These are phyloP conservation scores for Ormyrus thymus DNA, from an alignment of 2,888 invertebrate species.

Conservation along the genomic window DNA sequence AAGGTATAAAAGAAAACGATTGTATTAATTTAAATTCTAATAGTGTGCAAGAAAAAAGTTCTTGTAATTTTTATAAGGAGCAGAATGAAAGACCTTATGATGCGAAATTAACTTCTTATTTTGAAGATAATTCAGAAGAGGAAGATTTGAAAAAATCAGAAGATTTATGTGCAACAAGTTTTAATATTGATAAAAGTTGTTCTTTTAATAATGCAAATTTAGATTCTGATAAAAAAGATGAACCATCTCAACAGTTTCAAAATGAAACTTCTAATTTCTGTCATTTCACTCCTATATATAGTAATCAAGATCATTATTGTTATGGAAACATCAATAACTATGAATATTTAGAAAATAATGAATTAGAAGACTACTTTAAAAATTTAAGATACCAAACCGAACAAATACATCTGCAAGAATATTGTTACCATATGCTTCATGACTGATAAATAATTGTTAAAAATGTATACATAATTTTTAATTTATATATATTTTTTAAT, in stretches of 20 bases:
- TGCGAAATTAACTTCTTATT: not conserved
- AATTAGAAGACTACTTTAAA: slow-evolving; percentile 64
- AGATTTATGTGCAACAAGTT: too few species aligned
- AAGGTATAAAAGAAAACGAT: too few species aligned
- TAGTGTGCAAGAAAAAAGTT: slow-evolving; percentile 8
- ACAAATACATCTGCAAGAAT: slow-evolving; percentile 65
- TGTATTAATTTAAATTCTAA: slow-evolving; percentile 15
- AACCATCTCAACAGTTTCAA: not conserved
- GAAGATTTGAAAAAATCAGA: not conserved
- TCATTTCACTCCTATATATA: not conserved
- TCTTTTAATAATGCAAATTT: not conserved
- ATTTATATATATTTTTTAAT: slow-evolving; percentile 34
- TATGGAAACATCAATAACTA: slow-evolving; percentile 37
- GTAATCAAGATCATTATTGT: slow-evolving; percentile 24
- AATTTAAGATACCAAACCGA: slow-evolving; percentile 65
- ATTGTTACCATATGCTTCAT: slow-evolving; percentile 62
- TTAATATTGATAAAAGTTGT: too few species aligned
- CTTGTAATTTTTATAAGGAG: not conserved
- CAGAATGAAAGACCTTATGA: not conserved
- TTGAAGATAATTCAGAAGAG: not conserved
- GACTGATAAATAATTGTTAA: slow-evolving; percentile 37
- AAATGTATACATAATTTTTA: not conserved
- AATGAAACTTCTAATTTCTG: not conserved
- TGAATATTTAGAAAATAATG: slow-evolving; percentile 42
- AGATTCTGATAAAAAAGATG: slow-evolving; percentile 2